These are phyloP conservation scores for Limnephilus auricula DNA, from an alignment of 2,888 invertebrate genomes.

Conservation along the genomic window DNA sequence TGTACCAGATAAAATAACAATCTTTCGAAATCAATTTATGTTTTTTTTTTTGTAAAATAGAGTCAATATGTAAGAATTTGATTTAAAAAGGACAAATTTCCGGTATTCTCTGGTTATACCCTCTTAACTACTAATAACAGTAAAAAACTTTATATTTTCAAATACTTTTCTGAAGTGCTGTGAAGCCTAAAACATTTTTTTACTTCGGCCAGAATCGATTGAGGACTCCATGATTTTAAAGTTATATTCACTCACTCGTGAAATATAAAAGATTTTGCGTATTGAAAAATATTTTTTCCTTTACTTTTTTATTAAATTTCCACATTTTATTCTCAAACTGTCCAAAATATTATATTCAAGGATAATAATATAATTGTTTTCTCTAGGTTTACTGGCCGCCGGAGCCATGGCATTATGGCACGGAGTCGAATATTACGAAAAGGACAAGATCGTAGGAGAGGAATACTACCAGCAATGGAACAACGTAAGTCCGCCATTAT, in stretches of 20 bases:
- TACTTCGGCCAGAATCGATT: background rate
- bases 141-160: no score
- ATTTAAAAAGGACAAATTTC: no score
- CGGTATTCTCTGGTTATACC: no score
- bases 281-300: background rate
- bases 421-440: conserved; percentile 96
- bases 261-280: background rate
- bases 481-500: conserved; percentile 80
- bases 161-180: background rate
- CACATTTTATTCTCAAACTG: background rate
- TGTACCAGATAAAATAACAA: no score
- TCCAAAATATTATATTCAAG: background rate
- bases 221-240: background rate
- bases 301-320: background rate
- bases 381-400: conserved; percentile 89
- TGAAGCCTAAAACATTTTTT: background rate
- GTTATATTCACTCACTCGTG: no score
- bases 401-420: conserved; percentile 98
- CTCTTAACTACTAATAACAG: background rate
- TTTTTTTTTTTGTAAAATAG: no score
- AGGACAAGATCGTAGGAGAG: conserved; percentile 94
- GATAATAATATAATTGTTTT: background rate
- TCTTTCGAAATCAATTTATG: no score
- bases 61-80: no score
- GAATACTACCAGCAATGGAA: conserved; percentile 96